These are phyloP conservation scores for Ciconia stormi DNA, from an alignment of 2,113 vertebrate genomes.

Conservation along the genomic window DNA sequence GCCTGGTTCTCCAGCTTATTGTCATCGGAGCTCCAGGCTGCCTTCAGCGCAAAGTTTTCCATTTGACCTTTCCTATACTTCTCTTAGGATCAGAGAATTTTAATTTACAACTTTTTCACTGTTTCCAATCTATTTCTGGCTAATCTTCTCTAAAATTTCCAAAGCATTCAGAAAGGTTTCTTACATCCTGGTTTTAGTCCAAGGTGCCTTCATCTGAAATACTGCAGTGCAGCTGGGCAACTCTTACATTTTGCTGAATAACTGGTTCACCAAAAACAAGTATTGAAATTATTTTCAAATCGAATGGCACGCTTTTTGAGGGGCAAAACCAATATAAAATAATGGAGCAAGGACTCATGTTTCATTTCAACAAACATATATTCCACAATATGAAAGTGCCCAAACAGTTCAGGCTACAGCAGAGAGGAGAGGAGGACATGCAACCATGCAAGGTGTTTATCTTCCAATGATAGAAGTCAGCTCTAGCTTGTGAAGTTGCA, in stretches of 20 bases:
- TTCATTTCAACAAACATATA: neutral
- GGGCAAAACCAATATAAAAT: neutral
- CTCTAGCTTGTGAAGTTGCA: neutral
- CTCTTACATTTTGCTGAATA: neutral
- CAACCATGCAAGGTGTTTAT: neutral
- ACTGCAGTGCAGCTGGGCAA: constrained; percentile 4
- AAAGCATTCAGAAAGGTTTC: neutral
- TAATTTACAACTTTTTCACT: neutral
- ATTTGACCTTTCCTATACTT: neutral
- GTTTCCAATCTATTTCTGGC: neutral
- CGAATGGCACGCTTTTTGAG: neutral
- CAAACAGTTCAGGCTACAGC: neutral
- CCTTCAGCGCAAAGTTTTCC: neutral
- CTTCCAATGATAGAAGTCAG: neutral
- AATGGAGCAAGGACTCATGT: neutral
- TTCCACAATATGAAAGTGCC: neutral
- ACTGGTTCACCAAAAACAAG: neutral
- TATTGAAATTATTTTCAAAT: neutral
- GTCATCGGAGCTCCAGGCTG: neutral
- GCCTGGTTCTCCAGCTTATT: neutral
- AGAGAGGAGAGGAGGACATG: neutral
- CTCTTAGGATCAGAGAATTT: neutral
- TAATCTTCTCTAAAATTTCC: neutral
- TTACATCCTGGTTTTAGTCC: neutral
- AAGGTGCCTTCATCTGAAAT: constrained; percentile 6